These are phyloP conservation scores for Nestor notabilis DNA, from an alignment of 2,113 vertebrate genomes.

Conservation along the genomic window DNA sequence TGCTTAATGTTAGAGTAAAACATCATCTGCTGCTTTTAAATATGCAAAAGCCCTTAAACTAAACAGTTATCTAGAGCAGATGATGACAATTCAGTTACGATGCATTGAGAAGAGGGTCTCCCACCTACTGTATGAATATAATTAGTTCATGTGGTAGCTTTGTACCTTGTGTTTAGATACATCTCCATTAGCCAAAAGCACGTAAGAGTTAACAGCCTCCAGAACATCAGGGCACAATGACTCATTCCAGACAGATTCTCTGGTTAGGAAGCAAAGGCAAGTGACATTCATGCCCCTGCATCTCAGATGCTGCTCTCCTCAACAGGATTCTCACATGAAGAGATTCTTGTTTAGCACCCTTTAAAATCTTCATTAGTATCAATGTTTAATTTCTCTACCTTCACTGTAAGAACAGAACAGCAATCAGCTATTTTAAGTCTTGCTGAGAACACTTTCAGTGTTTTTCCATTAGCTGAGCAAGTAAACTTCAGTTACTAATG, in stretches of 20 bases:
- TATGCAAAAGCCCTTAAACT: background rate
- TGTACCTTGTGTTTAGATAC: background rate
- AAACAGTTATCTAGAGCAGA: background rate
- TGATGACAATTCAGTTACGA: background rate
- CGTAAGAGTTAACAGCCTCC: background rate
- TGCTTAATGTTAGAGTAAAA: background rate
- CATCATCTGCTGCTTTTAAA: background rate
- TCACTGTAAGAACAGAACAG: background rate
- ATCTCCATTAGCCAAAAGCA: background rate
- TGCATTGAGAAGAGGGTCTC: background rate
- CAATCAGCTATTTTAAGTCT: background rate
- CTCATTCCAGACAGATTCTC: background rate
- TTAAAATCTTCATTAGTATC: background rate
- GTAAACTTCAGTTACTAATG: background rate
- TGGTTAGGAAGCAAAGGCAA: background rate
- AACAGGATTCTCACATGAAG: background rate
- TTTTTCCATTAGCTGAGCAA: background rate
- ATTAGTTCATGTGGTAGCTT: fast-evolving
- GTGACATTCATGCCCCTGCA: background rate
- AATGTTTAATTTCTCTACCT: background rate
- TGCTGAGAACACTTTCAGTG: background rate
- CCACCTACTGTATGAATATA: background rate
- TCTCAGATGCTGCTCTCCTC: background rate
- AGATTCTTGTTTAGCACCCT: background rate
- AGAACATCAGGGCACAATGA: background rate